Conservation (phyloP, 1,140 invertebrate species). For the Pseudomyrmex flavicornis region DNA sequence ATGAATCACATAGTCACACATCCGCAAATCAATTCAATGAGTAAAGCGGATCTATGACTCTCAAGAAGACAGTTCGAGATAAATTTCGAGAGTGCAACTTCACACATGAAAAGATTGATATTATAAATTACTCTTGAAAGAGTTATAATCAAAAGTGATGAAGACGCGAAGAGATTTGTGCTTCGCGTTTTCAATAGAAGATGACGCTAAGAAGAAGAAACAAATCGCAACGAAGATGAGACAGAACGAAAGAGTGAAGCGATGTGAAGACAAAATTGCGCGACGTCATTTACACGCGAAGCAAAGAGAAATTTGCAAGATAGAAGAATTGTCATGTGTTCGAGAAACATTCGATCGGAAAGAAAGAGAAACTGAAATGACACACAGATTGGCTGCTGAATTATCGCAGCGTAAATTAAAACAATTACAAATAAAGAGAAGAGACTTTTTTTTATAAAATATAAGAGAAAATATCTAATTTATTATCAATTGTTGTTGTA, state of each 20-base stretch:
- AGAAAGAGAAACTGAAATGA: constrained; percentile 18
- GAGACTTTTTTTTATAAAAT: too few relatives aligned
- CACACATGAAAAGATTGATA: too few relatives aligned
- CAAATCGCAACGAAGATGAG: neutral
- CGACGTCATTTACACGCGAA: constrained; percentile 30
- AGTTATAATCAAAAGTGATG: too few relatives aligned
- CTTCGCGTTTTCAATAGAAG: too few relatives aligned
- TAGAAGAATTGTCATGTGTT: neutral
- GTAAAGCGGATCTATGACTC: too few relatives aligned
- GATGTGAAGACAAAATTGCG: constrained; percentile 17
- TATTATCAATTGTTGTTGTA: neutral
- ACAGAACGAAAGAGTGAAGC: neutral
- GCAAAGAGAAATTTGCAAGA: constrained; percentile 18
- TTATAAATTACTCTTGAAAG: too few relatives aligned
- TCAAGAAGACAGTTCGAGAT: too few relatives aligned
- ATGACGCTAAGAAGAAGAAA: constrained; percentile 10
- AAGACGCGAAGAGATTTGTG: too few relatives aligned
- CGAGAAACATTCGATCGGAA: constrained; percentile 10
- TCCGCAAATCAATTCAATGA: too few relatives aligned
- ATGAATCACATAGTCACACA: too few relatives aligned
- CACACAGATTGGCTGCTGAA: constrained; percentile 46
- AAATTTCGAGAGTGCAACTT: too few relatives aligned
- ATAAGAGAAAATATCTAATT: too few relatives aligned
- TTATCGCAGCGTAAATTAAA: constrained; percentile 32
- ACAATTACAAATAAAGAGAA: neutral